Percentiles rank a stretch among this genome's conserved stretches.
Conservation (phyloP, 2,797 vertebrate species). For the Neosilurus hyrtlii region DNA sequence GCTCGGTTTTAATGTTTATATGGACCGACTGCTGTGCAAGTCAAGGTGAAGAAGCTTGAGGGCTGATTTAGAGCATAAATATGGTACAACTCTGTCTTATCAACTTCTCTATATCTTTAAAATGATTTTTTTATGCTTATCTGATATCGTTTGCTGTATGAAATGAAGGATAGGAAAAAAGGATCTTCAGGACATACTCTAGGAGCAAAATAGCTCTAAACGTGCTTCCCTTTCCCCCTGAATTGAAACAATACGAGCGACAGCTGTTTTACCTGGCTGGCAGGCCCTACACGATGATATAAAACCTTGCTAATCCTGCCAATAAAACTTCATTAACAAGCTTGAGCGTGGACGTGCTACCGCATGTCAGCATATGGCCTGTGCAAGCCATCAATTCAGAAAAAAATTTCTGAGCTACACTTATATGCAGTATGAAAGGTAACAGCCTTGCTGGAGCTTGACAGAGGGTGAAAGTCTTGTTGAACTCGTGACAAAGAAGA, state of each 20-base stretch:
- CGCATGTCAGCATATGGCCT: slow-evolving; percentile 61
- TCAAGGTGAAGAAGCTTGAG: neutral
- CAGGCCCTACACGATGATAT: slow-evolving; percentile 70
- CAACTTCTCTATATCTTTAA: too few relatives aligned
- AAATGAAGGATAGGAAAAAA: neutral
- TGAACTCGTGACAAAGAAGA: slow-evolving; percentile 48
- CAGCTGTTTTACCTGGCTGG: slow-evolving; percentile 73
- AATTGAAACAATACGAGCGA: slow-evolving; percentile 70
- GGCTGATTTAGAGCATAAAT: neutral
- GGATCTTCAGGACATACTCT: slow-evolving; percentile 22
- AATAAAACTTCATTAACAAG: slow-evolving; percentile 74
- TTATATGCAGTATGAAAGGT: slow-evolving; percentile 42
- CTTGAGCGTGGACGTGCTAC: slow-evolving; percentile 65
- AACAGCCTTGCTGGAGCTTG: slow-evolving; percentile 37
- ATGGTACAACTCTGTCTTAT: neutral
- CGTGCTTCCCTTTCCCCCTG: slow-evolving; percentile 59
- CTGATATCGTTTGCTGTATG: neutral
- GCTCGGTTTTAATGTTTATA: neutral
- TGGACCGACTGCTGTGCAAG: neutral
- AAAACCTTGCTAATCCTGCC: slow-evolving; percentile 72
- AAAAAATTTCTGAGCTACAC: slow-evolving; percentile 43
- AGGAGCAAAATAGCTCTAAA: slow-evolving; percentile 63
- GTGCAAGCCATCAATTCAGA: slow-evolving; percentile 52
- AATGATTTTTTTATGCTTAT: neutral
- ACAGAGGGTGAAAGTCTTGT: slow-evolving; percentile 30